Evolutionary conservation across 2,113 vertebrate genomes (phyloP).

Genomic region (Xiphorhynchus elegans): DNA sequence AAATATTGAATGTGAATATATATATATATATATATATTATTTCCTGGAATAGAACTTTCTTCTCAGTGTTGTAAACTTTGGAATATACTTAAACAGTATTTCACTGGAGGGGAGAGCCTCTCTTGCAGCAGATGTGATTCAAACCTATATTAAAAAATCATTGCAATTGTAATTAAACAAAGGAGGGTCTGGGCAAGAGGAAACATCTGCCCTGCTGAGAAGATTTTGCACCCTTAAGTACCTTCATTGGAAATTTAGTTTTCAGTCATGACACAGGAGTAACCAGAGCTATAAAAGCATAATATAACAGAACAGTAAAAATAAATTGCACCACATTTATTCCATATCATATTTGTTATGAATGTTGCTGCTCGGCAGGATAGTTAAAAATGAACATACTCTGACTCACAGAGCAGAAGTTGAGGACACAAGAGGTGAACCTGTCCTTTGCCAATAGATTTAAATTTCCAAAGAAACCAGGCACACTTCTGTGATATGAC

Average conservation of each 20-base stretch:
- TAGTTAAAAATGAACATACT: slow-evolving; percentile 57
- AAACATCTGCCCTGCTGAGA: background rate
- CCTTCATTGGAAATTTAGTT: slow-evolving; percentile 19
- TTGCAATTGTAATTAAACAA: slow-evolving; percentile 26
- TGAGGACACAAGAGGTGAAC: slow-evolving; percentile 42
- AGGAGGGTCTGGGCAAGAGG: background rate
- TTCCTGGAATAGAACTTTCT: background rate
- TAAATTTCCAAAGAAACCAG: background rate
- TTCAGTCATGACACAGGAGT: background rate
- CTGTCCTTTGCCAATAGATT: slow-evolving; percentile 15
- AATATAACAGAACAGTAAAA: slow-evolving; percentile 51
- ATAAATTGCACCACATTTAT: slow-evolving; percentile 45
- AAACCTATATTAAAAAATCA: background rate
- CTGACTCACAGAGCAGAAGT: slow-evolving; percentile 9
- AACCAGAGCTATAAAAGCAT: slow-evolving; percentile 25
- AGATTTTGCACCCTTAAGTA: slow-evolving; percentile 20
- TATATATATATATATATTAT: background rate
- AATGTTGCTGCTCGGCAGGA: slow-evolving; percentile 29
- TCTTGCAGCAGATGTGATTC: background rate
- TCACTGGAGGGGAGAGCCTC: background rate
- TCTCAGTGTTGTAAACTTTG: background rate
- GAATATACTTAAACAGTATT: background rate
- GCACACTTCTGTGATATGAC: background rate
- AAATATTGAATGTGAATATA: background rate
- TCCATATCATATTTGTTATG: slow-evolving; percentile 55